Conservation (phyloP, 2,797 vertebrate species). For the Argya squamiceps region DNA sequence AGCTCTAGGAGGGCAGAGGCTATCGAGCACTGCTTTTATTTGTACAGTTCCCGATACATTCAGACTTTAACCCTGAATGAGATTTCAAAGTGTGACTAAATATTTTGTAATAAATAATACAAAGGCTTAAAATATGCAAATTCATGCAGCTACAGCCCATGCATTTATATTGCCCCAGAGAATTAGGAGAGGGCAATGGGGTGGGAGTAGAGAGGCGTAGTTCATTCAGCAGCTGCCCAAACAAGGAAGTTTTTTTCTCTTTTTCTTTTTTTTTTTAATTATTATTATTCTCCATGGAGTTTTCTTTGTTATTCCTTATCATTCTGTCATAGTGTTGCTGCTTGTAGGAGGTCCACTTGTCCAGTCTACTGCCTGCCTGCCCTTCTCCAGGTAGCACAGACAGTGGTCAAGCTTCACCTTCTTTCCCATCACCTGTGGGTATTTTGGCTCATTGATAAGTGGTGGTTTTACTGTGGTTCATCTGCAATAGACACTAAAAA, state of each 20-base stretch:
- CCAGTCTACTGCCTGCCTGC: background rate
- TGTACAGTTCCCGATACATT: background rate
- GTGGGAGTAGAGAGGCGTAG: background rate
- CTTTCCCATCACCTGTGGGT: background rate
- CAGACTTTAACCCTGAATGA: background rate
- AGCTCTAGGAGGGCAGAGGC: background rate
- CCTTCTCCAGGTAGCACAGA: background rate
- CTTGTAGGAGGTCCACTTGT: background rate
- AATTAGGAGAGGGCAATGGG: background rate
- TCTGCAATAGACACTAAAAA: constrained; percentile 57
- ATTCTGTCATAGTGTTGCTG: background rate
- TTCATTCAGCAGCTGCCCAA: background rate
- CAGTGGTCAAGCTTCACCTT: background rate
- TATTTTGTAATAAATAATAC: background rate
- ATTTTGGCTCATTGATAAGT: constrained; percentile 8
- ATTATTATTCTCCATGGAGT: background rate
- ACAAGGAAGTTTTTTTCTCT: background rate
- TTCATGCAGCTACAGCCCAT: background rate
- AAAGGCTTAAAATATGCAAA: background rate
- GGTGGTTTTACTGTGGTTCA: background rate
- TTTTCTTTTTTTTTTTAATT: no score
- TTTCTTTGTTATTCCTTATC: background rate
- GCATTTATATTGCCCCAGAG: background rate
- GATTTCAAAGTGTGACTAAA: background rate
- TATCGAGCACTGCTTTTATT: background rate